These are phyloP conservation scores for Nyctibius grandis DNA, from an alignment of 2,797 vertebrate genomes.

Conservation along the genomic window DNA sequence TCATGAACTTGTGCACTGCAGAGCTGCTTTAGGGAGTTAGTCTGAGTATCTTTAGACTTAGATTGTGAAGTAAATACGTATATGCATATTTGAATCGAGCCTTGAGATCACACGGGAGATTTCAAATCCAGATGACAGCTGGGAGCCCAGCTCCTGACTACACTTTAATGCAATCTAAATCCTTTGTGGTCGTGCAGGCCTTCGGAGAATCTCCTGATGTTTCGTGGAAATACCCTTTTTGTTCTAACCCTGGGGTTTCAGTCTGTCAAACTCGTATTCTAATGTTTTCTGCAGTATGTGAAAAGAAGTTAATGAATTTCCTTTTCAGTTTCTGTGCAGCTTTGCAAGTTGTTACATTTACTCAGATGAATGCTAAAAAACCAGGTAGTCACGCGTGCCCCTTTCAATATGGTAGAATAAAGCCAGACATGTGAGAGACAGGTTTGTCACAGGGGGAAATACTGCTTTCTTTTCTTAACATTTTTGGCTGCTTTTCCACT, in stretches of 20 bases:
- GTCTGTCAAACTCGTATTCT: background rate
- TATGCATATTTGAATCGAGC: background rate
- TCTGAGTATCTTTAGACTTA: background rate
- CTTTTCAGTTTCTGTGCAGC: background rate
- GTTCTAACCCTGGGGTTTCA: background rate
- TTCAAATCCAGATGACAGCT: background rate
- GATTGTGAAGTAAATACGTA: background rate
- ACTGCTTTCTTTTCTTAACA: background rate
- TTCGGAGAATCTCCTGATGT: background rate
- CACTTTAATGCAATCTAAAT: background rate
- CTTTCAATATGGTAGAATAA: background rate
- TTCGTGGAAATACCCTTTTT: background rate
- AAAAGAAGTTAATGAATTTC: background rate
- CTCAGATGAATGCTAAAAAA: background rate
- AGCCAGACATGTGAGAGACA: background rate
- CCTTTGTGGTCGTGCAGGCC: background rate
- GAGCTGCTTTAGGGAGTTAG: background rate
- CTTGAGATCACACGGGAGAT: background rate
- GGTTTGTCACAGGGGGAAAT: background rate
- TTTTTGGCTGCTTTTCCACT: background rate
- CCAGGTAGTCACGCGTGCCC: fast-evolving
- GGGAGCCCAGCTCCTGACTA: background rate
- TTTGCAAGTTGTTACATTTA: background rate
- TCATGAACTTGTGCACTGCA: background rate
- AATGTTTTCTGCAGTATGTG: background rate